Base-by-base conservation (phyloP, 2,797 vertebrate species). In the Eulemur albifrons region DNA sequence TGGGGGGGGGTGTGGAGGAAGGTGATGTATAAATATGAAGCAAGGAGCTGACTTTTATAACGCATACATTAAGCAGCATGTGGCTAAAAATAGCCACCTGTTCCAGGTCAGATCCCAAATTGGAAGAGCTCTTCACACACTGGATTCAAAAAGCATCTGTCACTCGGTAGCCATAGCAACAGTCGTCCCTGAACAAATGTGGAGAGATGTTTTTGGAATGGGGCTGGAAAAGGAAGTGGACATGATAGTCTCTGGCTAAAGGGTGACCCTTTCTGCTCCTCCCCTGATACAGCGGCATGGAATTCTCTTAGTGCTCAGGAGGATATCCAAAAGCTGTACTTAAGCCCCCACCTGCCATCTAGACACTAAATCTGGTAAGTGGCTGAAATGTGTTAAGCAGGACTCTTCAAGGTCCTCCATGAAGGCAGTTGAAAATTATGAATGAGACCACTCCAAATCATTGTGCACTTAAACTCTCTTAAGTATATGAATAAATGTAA, bases 1-100 rank as follows among this genome's bases (percentile, higher is more conserved):
- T 70, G 32, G 38, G 48, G 8, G 23, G 76, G 23, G 76, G 0
- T 30, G 4, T 54, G 17, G 50, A 65, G 61, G 87, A 94, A 87
- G 35, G 45, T 69, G 70, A 89, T 69, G 65, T 52, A 88, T 93
- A 88, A 94, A 88, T 52, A 79, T 15, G 63, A 92, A 48, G 38
- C 23, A 48, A 93, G 96, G 32, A 61, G 40, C 73, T 54, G 88
- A 91, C 63, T 96, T 96, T 72, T 90, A 65, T 84, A 69, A 95
- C 43, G 97, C 90, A 93, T 97, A 92, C 88, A 95, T 98, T 97
- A 97, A 96, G 97, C 96, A 97, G 94, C 57, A 23, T 0, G 0
- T 89, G 90, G 95, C 95, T 98, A 98, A 98, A 98, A 98, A 98
- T 98, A 98, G 97, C 85, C 87, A 97, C 94, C 90, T 95, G 94